These are phyloP conservation scores for Tetrax tetrax DNA, from an alignment of 2,113 vertebrate species.

Conservation along the genomic window DNA sequence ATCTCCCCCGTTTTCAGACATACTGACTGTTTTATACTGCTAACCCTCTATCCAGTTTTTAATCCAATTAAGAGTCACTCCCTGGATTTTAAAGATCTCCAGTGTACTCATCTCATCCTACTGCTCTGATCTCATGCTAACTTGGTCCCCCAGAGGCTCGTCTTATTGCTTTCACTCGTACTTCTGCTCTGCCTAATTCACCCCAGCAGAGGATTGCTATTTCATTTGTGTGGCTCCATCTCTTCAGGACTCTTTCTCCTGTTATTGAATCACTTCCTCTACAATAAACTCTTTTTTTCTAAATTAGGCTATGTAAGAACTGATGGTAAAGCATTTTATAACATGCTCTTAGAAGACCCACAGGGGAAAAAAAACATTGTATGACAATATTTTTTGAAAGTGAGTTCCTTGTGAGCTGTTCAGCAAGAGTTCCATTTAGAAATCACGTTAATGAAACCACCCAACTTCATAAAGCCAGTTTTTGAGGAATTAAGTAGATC, in stretches of 20 bases:
- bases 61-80: not conserved
- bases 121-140: not conserved
- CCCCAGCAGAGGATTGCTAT: not conserved
- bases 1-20: not conserved
- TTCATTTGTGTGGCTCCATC: not conserved
- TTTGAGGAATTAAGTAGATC: not conserved
- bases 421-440: not conserved
- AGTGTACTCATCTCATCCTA: not conserved
- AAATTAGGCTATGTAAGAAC: not conserved
- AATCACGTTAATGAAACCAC: not conserved
- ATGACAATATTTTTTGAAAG: not conserved
- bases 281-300: not conserved
- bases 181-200: not conserved
- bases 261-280: conserved; percentile 18
- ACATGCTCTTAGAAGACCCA: not conserved
- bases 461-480: not conserved
- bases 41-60: not conserved
- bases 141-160: not conserved
- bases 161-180: not conserved
- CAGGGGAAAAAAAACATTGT: not conserved
- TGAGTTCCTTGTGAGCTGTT: not conserved
- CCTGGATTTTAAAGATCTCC: not conserved
- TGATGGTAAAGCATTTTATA: conserved; percentile 1
- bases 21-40: not conserved
- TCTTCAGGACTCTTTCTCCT: not conserved